phyloP scores from a whole-genome alignment of 2,113 vertebrate genomes.

The Apeltes quadracus region DNA sequence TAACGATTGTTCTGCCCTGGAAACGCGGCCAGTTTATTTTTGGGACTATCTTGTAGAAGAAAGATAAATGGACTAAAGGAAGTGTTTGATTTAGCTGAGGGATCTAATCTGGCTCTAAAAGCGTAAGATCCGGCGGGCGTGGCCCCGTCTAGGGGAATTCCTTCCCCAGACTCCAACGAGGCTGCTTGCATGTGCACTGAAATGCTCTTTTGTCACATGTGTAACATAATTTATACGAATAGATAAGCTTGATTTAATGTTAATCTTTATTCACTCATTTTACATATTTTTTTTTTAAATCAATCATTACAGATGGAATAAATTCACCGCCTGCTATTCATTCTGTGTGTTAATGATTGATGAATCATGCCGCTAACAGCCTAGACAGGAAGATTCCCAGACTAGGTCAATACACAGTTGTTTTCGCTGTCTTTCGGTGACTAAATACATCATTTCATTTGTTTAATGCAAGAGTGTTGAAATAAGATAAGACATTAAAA shows the following conservation, averaged over 20 bases:
- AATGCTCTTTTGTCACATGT: constrained; percentile 21
- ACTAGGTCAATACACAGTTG: constrained; percentile 40
- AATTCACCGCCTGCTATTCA: constrained; percentile 23
- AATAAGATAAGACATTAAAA: constrained; percentile 25
- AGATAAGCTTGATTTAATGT: constrained; percentile 4
- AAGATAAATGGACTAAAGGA: constrained; percentile 60
- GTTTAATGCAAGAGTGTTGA: constrained; percentile 26
- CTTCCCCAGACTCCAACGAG: constrained; percentile 42
- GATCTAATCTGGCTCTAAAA: constrained; percentile 63
- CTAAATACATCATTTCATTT: constrained; percentile 29
- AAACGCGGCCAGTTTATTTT: constrained; percentile 60
- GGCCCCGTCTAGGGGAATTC: constrained; percentile 75
- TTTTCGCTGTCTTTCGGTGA: too few relatives aligned
- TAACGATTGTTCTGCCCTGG: constrained; percentile 47
- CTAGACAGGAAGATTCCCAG: constrained; percentile 68
- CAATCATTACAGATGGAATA: constrained; percentile 29
- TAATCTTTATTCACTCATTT: constrained; percentile 6
- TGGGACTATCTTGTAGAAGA: constrained; percentile 51
- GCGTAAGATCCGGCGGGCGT: constrained; percentile 66
- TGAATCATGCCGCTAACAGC: constrained; percentile 61
- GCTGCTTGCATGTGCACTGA: constrained; percentile 28
- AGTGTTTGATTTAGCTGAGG: constrained; percentile 72
- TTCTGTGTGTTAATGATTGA: constrained; percentile 29
- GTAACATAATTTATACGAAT: constrained; percentile 1
- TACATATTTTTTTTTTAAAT: constrained; percentile 4